Base-by-base conservation (phyloP, 2,888 invertebrate genomes). In the Papilio protenor region DNA sequence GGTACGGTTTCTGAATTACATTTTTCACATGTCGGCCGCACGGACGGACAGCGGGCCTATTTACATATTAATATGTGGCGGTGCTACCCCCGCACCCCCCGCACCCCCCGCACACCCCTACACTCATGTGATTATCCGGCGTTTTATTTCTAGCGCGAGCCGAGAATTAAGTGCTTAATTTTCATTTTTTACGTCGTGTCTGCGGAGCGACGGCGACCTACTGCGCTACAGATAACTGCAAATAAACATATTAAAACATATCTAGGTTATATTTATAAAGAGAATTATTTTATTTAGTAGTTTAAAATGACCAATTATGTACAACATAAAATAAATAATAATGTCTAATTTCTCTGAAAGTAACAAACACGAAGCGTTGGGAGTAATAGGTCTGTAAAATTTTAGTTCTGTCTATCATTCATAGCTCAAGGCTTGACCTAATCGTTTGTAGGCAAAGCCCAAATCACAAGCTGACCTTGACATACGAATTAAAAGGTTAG, bases 71-170 rank as follows among this genome's bases (percentile, higher is more conserved):
- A 66, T 66, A 66, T 40, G 40, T 40, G 66, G 40, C 66, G 10
- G 1, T n/a, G 33, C 16, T 16, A 23, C 66, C n/a, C 11, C 66
- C n/a, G 55, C 55, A 21, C 57, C 12, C 14, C 21, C 8, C 0
- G 14, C 27, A 33, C 40, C 40, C 40, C 40, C 10, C 18, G 18
- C 66, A 11, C 66, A 16, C 66, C 2, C 33, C 64, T 5, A 16
- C 64, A 64, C 64, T 64, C 64, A 64, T 64, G 64, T 64, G 64
- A 64, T 64, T 64, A 64, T 64, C 64, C 64, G 64, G n/a, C 64
- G 64, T 64, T 64, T 64, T 64, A 64, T 64, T 64, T 40, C 64
- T 64, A 64, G 40, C 64, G 64, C 64, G 64, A 64, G 64, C 33
- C 18, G 33, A 64, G 64, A 64, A 64, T 64, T 64, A 64, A 64